Percentiles rank a stretch among this genome's conserved stretches.
These are phyloP conservation scores for Gymnobelideus leadbeateri DNA, from an alignment of 2,113 vertebrate genomes.

Conservation along the genomic window DNA sequence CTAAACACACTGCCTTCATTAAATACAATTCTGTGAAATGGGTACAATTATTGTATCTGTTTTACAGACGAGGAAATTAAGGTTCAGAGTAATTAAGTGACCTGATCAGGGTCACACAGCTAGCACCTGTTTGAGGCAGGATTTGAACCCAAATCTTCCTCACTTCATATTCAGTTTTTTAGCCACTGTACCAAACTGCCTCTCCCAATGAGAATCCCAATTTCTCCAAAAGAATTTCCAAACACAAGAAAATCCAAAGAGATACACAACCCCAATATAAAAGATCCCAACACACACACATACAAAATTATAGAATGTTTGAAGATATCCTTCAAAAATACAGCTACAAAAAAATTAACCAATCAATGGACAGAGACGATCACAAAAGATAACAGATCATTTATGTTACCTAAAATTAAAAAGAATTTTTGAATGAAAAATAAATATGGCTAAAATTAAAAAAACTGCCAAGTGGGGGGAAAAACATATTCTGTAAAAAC, in stretches of 20 bases:
- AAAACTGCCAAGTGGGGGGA: background rate
- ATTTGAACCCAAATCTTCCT: background rate
- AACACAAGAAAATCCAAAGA: background rate
- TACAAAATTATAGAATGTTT: background rate
- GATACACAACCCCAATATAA: background rate
- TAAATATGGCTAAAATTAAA: background rate
- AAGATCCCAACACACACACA: background rate
- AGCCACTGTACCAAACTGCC: background rate
- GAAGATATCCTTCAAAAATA: background rate
- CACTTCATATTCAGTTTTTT: background rate
- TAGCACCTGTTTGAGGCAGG: background rate
- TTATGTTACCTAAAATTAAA: background rate
- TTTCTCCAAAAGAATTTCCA: background rate
- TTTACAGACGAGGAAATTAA: background rate
- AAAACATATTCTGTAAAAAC: background rate
- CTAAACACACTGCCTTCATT: background rate
- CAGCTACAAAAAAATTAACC: background rate
- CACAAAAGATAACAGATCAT: background rate
- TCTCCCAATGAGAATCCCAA: background rate
- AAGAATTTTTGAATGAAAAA: background rate
- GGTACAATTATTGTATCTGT: background rate
- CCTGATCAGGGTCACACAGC: background rate
- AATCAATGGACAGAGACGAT: background rate
- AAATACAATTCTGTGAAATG: background rate
- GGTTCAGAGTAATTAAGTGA: background rate